These are phyloP conservation scores for Crocidura indochinensis DNA, from an alignment of 2,797 vertebrate genomes.

Conservation along the genomic window DNA sequence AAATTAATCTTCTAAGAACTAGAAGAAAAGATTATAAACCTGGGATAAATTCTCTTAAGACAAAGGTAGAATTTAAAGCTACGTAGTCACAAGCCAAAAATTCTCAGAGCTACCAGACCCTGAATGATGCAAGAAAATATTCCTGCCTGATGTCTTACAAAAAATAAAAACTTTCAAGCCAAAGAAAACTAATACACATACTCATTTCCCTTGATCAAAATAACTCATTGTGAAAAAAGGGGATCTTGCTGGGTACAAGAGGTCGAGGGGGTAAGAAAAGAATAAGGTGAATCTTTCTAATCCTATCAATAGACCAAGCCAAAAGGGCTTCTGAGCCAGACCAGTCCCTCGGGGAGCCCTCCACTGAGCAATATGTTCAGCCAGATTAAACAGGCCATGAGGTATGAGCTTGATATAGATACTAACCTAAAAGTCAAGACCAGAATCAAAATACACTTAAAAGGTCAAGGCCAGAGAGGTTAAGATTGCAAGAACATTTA, in stretches of 20 bases:
- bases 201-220: constrained; percentile 51
- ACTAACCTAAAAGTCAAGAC: constrained; percentile 68
- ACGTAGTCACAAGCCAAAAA: background rate
- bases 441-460: constrained; percentile 70
- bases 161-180: background rate
- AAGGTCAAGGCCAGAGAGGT: constrained; percentile 73
- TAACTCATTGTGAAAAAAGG: background rate
- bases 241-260: background rate
- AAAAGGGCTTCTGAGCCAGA: constrained; percentile 59
- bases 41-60: background rate
- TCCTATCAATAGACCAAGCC: constrained; percentile 50
- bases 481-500: constrained; percentile 33
- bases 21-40: background rate
- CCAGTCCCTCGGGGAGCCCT: constrained; percentile 69
- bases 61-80: background rate
- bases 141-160: background rate
- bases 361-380: constrained; percentile 68
- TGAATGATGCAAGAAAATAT: background rate
- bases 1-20: background rate
- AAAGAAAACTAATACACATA: background rate
- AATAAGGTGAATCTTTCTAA: constrained; percentile 37
- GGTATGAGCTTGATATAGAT: constrained; percentile 65
- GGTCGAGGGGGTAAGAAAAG: constrained; percentile 50
- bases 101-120: background rate
- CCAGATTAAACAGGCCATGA: constrained; percentile 50